Evolutionary conservation across 37 sponge, comb jelly and placozoan genomes (phyloP), one percentile per base, ranked within the genome.

Genomic region (Bolinopsis microptera): DNA sequence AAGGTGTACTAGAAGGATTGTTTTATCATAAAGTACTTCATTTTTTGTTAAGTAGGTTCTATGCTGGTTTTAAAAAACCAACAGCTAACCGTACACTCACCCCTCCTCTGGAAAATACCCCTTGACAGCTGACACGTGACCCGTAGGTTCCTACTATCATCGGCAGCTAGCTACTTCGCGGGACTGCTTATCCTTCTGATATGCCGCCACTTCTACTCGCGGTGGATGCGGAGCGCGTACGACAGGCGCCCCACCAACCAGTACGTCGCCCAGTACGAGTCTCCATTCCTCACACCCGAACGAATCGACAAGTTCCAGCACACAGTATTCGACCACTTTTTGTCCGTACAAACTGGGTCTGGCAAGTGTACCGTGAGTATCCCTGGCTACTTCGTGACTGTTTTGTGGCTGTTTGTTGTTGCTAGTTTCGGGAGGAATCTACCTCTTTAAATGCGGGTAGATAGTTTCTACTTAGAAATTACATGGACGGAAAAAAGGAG

Each of bases 301-400:
- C 32, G 35, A 23, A 41, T 86, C 25, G 90, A 86, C 31, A 86
- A 86, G 90, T 86, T 86, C 61, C 90, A 86, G 90, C 90, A 86
- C 31, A 39, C 61, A 1, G 90, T 86, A 40, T 86, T 86, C 61
- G 90, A 86, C 36, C 90, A 86, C 61, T 86, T 86, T 23, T 48
- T 86, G 8, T 86, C 90, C 1, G 90, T 86, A 2, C 90, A 86
- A n/a, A 86, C 90, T 13, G 35, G 31, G n/a, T 86, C 90, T 24
- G 90, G 90, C 30, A 86, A 86, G 61, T 86, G 90, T 86, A 86
- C 90, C 39, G 90, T 86, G 61, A 86, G 90, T 86, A 41, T 41
- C 75, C 28, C 5, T 8, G 3, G 75, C n/a, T n/a, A n/a, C n/a
- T n/a, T n/a, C n/a, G 68, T 22, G 21, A 67, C 68, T 22, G 68